These are phyloP conservation scores for Poeciliopsis gracilis DNA, from an alignment of 2,797 vertebrate genomes.

Conservation along the genomic window DNA sequence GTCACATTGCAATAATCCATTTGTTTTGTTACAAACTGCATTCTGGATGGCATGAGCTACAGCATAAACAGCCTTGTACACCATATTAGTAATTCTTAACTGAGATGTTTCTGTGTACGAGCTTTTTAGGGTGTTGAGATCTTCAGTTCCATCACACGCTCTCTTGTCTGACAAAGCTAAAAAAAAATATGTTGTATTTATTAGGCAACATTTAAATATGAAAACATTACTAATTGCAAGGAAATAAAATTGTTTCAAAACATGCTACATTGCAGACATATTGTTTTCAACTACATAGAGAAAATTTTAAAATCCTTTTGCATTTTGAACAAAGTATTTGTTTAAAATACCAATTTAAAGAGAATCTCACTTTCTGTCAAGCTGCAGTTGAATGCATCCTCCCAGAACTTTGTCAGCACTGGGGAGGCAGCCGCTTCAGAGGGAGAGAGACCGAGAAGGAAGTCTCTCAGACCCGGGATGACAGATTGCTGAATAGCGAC, in stretches of 20 bases:
- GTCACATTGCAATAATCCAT: conserved; percentile 47
- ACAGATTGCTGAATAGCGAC: conserved; percentile 68
- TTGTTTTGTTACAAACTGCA: conserved; percentile 51
- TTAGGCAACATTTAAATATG: not conserved
- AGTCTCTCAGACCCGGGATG: conserved; percentile 73
- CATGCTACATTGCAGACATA: not conserved
- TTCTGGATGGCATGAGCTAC: conserved; percentile 74
- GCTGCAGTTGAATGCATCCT: conserved; percentile 68
- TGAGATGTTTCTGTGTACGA: conserved; percentile 74
- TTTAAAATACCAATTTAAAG: not conserved
- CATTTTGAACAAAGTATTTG: not conserved
- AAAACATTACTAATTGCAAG: not conserved
- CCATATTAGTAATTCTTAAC: conserved; percentile 73
- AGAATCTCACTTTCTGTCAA: conserved; percentile 55
- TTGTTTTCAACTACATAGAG: not conserved
- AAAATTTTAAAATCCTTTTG: not conserved
- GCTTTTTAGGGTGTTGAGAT: conserved; percentile 54
- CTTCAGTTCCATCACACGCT: conserved; percentile 67
- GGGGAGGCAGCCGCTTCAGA: conserved; percentile 50
- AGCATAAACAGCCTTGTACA: conserved; percentile 79
- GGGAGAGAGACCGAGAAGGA: conserved; percentile 58
- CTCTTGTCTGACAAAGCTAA: not conserved
- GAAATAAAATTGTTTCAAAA: not conserved
- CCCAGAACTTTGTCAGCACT: conserved; percentile 74
- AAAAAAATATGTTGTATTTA: not conserved